A percentile compares a stretch with the other conserved stretches of the same genome.
phyloP scores from a whole-genome alignment of 1,140 invertebrate species.

The Papilio helenus region DNA sequence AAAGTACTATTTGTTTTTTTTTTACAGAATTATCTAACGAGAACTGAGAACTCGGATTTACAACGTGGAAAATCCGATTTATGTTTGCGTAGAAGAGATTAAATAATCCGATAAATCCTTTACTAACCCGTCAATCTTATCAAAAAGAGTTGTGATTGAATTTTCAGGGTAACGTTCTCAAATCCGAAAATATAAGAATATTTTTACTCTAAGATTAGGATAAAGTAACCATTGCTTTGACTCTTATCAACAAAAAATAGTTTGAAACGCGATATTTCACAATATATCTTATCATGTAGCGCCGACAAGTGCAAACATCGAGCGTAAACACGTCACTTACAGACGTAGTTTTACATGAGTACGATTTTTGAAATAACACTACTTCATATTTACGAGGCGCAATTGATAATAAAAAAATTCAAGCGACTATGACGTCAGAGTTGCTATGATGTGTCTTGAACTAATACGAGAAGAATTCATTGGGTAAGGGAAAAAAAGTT shows the following conservation, averaged over 20 bases:
- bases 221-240: conserved; percentile 50
- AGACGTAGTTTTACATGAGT: conserved; percentile 25
- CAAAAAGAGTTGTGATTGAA: conserved; percentile 57
- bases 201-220: conserved; percentile 58
- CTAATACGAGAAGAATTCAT: conserved; percentile 90
- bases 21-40: background rate
- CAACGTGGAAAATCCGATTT: background rate
- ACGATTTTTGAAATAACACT: conserved; percentile 24
- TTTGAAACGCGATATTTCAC: conserved; percentile 63
- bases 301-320: conserved; percentile 63
- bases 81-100: conserved; percentile 1
- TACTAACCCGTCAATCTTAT: conserved; percentile 56
- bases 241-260: conserved; percentile 60
- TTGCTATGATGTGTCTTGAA: conserved; percentile 90
- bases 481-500: conserved; percentile 62
- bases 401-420: conserved; percentile 19
- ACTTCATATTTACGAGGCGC: conserved; percentile 40
- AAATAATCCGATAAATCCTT: conserved; percentile 20
- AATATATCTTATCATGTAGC: conserved; percentile 72
- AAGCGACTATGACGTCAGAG: conserved; percentile 85
- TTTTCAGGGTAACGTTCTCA: conserved; percentile 53
- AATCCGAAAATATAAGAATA: conserved; percentile 54
- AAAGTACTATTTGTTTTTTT: background rate
- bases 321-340: conserved; percentile 51
- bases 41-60: background rate